Evolutionary conservation across 2,113 vertebrate genomes (phyloP).

Genomic region (Hippocampus abdominalis): DNA sequence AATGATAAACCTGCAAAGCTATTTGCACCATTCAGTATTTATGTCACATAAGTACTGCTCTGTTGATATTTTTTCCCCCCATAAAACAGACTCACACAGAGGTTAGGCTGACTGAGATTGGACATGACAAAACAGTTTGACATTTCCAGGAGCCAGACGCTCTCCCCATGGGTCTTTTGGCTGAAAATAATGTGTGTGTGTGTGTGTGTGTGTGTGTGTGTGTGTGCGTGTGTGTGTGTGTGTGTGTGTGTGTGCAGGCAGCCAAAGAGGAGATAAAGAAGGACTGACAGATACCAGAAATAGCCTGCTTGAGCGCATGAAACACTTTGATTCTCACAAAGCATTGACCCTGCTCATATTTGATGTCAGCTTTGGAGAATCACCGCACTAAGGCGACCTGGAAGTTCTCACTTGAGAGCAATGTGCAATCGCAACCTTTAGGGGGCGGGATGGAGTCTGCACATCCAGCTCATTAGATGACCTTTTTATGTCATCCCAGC

Average conservation of each 20-base stretch:
- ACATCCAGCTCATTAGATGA: constrained; percentile 19
- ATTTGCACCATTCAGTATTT: not conserved
- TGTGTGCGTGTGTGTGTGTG: constrained; percentile 6
- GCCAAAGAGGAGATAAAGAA: constrained; percentile 20
- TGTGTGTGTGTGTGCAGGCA: not conserved
- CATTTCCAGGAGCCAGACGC: constrained; percentile 72
- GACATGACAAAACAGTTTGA: constrained; percentile 76
- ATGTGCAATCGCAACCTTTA: constrained; percentile 34
- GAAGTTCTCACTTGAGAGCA: not conserved
- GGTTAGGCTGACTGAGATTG: constrained; percentile 59
- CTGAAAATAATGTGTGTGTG: constrained; percentile 32
- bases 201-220: not conserved
- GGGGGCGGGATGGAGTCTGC: constrained; percentile 1
- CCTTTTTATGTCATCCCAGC: constrained; percentile 21
- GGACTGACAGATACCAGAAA: constrained; percentile 51
- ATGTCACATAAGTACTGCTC: not conserved
- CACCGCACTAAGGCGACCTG: constrained; percentile 19
- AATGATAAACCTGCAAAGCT: not conserved
- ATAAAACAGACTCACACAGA: constrained; percentile 26
- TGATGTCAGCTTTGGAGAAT: constrained; percentile 42
- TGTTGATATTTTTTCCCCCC: too few relatives aligned
- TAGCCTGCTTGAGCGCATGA: constrained; percentile 31
- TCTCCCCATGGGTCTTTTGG: constrained; percentile 63
- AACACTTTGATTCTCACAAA: constrained; percentile 56
- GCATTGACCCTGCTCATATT: constrained; percentile 51